Conservation (phyloP, 2,797 vertebrate genomes). For the Anguilla anguilla region DNA sequence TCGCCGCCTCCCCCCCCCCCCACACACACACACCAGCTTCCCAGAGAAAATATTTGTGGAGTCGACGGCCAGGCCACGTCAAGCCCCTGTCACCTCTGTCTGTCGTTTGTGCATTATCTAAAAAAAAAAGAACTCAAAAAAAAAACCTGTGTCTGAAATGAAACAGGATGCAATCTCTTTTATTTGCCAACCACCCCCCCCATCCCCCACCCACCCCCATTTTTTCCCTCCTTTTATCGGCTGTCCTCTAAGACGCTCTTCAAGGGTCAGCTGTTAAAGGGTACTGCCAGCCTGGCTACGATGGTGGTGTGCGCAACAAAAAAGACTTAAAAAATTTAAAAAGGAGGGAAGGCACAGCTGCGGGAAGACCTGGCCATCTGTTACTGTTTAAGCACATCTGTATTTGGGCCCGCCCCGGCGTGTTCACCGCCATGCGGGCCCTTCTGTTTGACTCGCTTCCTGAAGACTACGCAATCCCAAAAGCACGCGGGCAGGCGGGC, state of each 20-base stretch:
- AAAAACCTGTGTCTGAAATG: neutral
- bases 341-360: neutral
- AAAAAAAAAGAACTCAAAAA: neutral
- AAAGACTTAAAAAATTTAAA: too few species aligned
- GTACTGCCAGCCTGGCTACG: neutral
- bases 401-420: constrained; percentile 49
- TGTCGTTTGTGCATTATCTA: constrained; percentile 8
- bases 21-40: neutral
- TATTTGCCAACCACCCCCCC: constrained; percentile 7
- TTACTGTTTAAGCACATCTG: constrained; percentile 56
- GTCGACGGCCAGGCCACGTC: neutral
- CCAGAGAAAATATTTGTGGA: constrained; percentile 12
- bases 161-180: constrained; percentile 19
- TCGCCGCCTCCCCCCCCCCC: too few species aligned
- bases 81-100: constrained; percentile 14
- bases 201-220: neutral
- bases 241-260: constrained; percentile 3
- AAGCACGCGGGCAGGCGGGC: neutral
- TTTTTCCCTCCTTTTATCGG: neutral
- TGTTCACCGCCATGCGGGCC: constrained; percentile 38
- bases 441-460: constrained; percentile 37
- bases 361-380: constrained; percentile 46
- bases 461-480: neutral
- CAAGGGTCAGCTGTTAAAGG: constrained; percentile 17
- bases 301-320: neutral